Evolutionary conservation across 2,888 invertebrate species (phyloP).

Genomic region (Tupiocoris notatus): DNA sequence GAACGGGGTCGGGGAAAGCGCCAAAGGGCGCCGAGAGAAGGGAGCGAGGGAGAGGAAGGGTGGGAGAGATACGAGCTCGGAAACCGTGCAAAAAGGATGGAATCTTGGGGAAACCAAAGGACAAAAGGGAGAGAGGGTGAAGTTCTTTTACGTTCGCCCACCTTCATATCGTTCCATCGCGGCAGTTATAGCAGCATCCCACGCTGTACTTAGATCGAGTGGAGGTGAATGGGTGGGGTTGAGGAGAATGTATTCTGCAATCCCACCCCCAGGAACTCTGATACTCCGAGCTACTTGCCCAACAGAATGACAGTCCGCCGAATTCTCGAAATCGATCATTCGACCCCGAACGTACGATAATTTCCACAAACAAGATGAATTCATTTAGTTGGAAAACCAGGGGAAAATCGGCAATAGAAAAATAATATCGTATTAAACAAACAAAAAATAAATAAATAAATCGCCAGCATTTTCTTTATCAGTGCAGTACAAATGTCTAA

Average conservation of each 20-base stretch:
- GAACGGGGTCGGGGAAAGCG: not conserved
- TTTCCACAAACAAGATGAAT: no score
- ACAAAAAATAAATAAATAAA: no score
- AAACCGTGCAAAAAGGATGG: not conserved
- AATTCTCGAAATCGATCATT: no score
- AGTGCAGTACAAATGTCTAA: no score
- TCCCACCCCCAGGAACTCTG: no score
- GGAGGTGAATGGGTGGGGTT: constrained; percentile 22
- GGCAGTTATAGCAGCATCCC: constrained; percentile 2
- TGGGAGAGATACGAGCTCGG: not conserved
- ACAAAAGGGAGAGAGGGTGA: not conserved
- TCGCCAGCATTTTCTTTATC: no score
- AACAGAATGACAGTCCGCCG: no score
- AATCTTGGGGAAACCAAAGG: not conserved
- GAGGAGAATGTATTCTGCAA: constrained; percentile 1
- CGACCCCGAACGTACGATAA: no score
- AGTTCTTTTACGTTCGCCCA: not conserved
- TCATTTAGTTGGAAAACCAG: no score
- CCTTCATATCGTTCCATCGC: not conserved
- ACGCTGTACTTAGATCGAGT: not conserved
- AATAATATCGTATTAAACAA: no score
- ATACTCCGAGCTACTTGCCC: no score
- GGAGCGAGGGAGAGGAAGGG: not conserved
- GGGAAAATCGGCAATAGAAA: no score
- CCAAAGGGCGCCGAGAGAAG: not conserved